These are phyloP conservation scores for Diadegma fenestrale DNA, from an alignment of 2,888 invertebrate genomes.

Conservation along the genomic window DNA sequence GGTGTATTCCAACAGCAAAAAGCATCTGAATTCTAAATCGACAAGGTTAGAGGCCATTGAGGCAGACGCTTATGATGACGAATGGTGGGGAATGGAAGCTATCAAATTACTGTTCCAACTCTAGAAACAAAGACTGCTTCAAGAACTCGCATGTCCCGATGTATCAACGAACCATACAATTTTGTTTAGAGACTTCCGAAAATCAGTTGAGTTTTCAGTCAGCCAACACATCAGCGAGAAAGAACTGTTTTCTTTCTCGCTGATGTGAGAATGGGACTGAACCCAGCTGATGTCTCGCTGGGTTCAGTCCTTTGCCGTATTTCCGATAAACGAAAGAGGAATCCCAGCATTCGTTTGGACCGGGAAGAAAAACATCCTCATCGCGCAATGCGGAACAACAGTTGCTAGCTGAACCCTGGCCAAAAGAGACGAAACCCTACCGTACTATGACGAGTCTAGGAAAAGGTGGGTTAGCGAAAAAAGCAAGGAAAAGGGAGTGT, in stretches of 20 bases:
- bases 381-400: slow-evolving; percentile 60
- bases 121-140: background rate
- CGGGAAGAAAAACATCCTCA: slow-evolving; percentile 70
- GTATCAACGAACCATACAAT: background rate
- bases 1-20: slow-evolving; percentile 27
- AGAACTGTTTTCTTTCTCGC: too few species aligned
- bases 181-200: slow-evolving; percentile 6
- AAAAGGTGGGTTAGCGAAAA: slow-evolving; percentile 14
- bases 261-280: too few species aligned
- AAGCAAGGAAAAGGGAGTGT: slow-evolving; percentile 20
- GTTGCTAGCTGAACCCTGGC: slow-evolving; percentile 40
- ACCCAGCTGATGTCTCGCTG: too few species aligned
- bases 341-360: slow-evolving; percentile 41
- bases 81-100: background rate
- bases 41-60: background rate
- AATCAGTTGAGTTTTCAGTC: slow-evolving; percentile 1
- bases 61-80: background rate
- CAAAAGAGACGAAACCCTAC: slow-evolving; percentile 45
- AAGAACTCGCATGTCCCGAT: background rate
- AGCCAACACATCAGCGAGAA: background rate
- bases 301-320: too few species aligned
- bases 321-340: slow-evolving; percentile 13
- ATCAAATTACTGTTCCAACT: background rate
- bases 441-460: slow-evolving; percentile 18
- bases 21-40: background rate